phyloP scores from a whole-genome alignment of 2,113 vertebrate genomes.

The Strix uralensis region DNA sequence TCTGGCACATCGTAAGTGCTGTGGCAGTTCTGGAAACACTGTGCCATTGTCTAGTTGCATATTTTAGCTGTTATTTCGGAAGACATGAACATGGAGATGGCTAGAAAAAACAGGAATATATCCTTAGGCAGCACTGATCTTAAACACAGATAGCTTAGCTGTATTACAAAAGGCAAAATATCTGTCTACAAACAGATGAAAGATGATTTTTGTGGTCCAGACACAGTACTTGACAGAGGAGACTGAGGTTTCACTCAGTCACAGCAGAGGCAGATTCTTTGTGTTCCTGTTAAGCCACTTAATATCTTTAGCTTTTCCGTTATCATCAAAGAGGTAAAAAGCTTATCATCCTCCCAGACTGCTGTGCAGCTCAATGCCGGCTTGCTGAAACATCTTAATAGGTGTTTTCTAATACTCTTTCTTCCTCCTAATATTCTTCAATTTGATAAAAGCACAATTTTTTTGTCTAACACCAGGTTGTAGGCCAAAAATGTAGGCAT shows the following conservation, averaged over 20 bases:
- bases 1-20: neutral
- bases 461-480: neutral
- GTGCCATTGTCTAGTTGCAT: neutral
- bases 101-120: neutral
- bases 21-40: neutral
- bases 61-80: neutral
- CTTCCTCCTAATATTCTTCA: neutral
- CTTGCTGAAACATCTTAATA: neutral
- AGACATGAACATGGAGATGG: rapidly evolving
- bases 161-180: neutral
- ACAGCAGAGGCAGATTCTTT: neutral
- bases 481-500: neutral
- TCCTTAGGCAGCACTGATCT: neutral
- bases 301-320: neutral
- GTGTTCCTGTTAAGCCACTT: neutral
- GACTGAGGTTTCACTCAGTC: neutral
- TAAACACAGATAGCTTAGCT: neutral
- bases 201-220: neutral
- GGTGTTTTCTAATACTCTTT: neutral
- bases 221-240: conserved; percentile 4
- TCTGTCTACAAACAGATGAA: neutral
- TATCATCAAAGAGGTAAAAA: neutral
- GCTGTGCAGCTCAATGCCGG: neutral
- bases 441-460: neutral
- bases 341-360: neutral